phyloP scores from a whole-genome alignment of 2,888 invertebrate species.

The Limulus polyphemus region DNA sequence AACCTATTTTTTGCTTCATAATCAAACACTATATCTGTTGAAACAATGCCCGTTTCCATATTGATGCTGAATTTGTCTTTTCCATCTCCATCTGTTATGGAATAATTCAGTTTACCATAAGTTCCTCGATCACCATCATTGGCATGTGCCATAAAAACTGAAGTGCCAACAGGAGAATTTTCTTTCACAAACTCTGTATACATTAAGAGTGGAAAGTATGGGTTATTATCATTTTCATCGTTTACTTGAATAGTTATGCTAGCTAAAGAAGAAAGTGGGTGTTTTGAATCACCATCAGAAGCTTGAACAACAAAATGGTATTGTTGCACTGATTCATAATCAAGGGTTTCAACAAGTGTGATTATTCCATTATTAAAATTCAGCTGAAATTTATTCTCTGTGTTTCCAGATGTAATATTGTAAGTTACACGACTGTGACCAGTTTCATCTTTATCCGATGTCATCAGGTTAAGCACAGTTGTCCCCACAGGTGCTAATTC shows the following conservation, averaged over 20 bases:
- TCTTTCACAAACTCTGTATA: constrained; percentile 83
- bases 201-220: constrained; percentile 73
- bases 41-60: constrained; percentile 59
- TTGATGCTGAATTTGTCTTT: constrained; percentile 76
- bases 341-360: constrained; percentile 59
- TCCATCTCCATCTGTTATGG: constrained; percentile 56
- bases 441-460: constrained; percentile 61
- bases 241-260: constrained; percentile 60
- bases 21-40: constrained; percentile 69
- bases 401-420: constrained; percentile 82
- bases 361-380: constrained; percentile 54
- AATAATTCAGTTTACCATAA: constrained; percentile 73
- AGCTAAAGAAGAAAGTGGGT: constrained; percentile 54
- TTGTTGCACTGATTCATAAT: constrained; percentile 57
- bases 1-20: constrained; percentile 75
- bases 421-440: constrained; percentile 60
- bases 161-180: constrained; percentile 72
- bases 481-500: constrained; percentile 57
- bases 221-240: constrained; percentile 85
- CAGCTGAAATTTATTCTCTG: constrained; percentile 59
- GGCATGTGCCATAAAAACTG: constrained; percentile 76
- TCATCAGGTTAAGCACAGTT: constrained; percentile 55
- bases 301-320: constrained; percentile 72
- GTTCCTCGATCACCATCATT: constrained; percentile 76
- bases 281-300: constrained; percentile 50